Percentiles rank a stretch among this genome's conserved stretches.
These are phyloP conservation scores for Eristalis tenax DNA, from an alignment of 2,888 invertebrate species.

Conservation along the genomic window DNA sequence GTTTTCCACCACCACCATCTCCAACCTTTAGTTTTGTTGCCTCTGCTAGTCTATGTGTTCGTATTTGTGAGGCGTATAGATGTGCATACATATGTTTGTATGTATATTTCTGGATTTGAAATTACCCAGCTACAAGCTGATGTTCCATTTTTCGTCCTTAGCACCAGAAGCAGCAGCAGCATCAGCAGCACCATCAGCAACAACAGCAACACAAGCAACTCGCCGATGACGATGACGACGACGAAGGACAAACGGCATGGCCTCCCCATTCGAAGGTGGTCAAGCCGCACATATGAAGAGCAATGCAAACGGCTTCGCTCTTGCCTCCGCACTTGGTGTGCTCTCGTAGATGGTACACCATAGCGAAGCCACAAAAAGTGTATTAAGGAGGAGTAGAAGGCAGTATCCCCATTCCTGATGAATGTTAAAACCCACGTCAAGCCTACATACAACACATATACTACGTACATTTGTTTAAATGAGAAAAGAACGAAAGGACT, in stretches of 20 bases:
- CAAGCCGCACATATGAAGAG: slow-evolving; percentile 72
- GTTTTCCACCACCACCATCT: neutral
- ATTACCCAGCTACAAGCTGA: slow-evolving; percentile 68
- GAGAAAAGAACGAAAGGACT: slow-evolving; percentile 72
- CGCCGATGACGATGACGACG: slow-evolving; percentile 66
- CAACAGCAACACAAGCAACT: slow-evolving; percentile 46
- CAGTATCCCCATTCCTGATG: slow-evolving; percentile 59
- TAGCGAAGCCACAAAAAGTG: slow-evolving; percentile 69
- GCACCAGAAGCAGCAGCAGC: slow-evolving; percentile 31
- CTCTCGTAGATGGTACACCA: slow-evolving; percentile 68
- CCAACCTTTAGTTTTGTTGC: slow-evolving; percentile 4
- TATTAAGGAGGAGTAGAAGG: slow-evolving; percentile 68
- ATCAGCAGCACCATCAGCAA: slow-evolving; percentile 12
- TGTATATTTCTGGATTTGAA: slow-evolving; percentile 62
- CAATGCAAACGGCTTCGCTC: slow-evolving; percentile 69
- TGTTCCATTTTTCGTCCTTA: slow-evolving; percentile 70
- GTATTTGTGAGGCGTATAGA: neutral
- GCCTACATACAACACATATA: slow-evolving; percentile 63
- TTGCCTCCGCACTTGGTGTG: slow-evolving; percentile 46
- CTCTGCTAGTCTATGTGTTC: neutral
- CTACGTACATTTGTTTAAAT: slow-evolving; percentile 66
- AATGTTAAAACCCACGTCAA: slow-evolving; percentile 62
- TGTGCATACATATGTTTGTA: slow-evolving; percentile 9
- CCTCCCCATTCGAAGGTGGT: slow-evolving; percentile 71
- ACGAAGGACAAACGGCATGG: slow-evolving; percentile 63